Conservation (phyloP, 2,797 vertebrate species). For the Scleropages formosus region DNA sequence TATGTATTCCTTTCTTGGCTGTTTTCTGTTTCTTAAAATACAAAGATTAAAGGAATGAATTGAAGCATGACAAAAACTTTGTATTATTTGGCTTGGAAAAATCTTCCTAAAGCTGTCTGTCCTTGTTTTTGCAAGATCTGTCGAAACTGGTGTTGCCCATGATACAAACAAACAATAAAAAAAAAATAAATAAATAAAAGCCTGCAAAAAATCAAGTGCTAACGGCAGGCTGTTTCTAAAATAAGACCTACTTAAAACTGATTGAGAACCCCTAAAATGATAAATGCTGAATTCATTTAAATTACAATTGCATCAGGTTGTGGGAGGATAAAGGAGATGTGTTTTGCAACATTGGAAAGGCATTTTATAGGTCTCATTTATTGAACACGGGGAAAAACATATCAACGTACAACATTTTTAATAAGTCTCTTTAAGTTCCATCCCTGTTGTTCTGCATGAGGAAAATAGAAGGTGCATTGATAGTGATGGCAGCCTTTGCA, state of each 20-base stretch:
- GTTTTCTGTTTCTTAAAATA: too few species aligned
- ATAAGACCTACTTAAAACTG: background rate
- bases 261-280: background rate
- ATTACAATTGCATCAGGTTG: background rate
- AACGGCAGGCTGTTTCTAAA: background rate
- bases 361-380: slow-evolving; percentile 11
- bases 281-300: background rate
- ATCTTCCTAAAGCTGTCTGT: too few species aligned
- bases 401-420: slow-evolving; percentile 42
- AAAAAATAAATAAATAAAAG: background rate
- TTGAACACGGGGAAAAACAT: slow-evolving; percentile 39
- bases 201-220: background rate
- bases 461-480: slow-evolving; percentile 30
- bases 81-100: too few species aligned
- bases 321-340: background rate
- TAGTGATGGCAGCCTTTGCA: slow-evolving; percentile 30
- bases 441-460: slow-evolving; percentile 32
- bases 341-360: background rate
- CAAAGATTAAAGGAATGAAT: too few species aligned
- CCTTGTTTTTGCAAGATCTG: background rate
- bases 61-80: too few species aligned
- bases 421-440: slow-evolving; percentile 38
- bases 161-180: background rate
- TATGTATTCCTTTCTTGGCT: too few species aligned
- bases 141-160: background rate